Base-by-base conservation (phyloP, 2,888 invertebrate species). In the Cybosia mesomella region DNA sequence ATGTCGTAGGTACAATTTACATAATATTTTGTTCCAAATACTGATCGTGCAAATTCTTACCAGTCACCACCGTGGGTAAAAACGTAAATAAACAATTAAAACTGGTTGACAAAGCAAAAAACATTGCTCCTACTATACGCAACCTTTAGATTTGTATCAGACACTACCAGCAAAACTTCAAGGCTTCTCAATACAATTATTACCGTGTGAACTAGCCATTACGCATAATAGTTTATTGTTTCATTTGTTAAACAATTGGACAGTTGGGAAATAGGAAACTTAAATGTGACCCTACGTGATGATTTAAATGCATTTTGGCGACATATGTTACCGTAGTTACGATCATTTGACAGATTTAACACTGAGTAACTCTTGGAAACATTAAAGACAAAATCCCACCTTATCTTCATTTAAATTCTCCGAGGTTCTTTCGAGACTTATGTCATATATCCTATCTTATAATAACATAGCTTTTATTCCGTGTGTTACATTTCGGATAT, bases 81-180 rank as follows among this genome's bases (percentile, higher is more conserved):
- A 62, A 62, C 54, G 10, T 58, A 71, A 66, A 66, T 55, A 74
- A 72, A 80, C 81, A 79, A 81, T 80, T 55, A 49, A 58, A 18
- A 22, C 21, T n/a, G 39, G 76, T 81, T 81, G 79, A 79, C 79
- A 79, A 81, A 79, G 68, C 70, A 79, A 74, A 69, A 64, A 70
- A 58, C 76, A 79, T 79, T 81, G 76, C 79, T 59, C 54, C 76
- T 77, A 82, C 74, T 79, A 79, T 87, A 83, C 87, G 90, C 92
- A 92, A 90, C 91, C 91, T 92, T 87, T 79, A 92, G 92, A 92
- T 93, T 81, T 32, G 67, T 89, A 92, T 92, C 92, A 85, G 84
- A 88, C 85, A 81, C 83, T 83, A 77, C 81, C 79, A 84, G 85
- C 85, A 89, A 90, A 88, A 90, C 74, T 88, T 89, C 92, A 93